Evolutionary conservation across 2,888 invertebrate genomes (phyloP), one percentile per base, ranked within the genome.

Genomic region (Ophraella communa): DNA sequence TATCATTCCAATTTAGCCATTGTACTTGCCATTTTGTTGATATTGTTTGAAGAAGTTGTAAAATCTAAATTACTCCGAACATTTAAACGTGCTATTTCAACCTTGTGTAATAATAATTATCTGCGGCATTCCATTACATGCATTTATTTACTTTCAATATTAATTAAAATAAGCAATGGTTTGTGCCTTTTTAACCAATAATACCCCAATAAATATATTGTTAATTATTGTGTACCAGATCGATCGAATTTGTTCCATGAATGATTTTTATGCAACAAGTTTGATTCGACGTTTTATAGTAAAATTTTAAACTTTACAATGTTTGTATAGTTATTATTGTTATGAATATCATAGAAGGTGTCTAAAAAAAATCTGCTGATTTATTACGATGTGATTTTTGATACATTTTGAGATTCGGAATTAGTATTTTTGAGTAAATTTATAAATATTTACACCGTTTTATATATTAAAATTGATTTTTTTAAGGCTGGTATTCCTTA

Each of bases 21-120:
- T 67, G 51, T 59, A 61, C 67, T 67, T 67, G 67, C 67, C 67
- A 67, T 64, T 60, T 42, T 47, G 58, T 39, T 64, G 33, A 42
- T 62, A 42, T 59, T 14, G 7, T 42, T 42, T 42, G 17, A 3
- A 42, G 17, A 42, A 18, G 1, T 33, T 11, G 8, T n/a, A 3
- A 42, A 42, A 42, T n/a, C 17, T 17, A 7, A 14, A 23, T 51
- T 39, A n/a, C n/a, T n/a, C n/a, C n/a, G n/a, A n/a, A n/a, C n/a
- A n/a, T n/a, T n/a, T n/a, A 51, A 27, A 35, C 10, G 24, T 39
- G 14, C 35, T 64, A 55, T 30, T 52, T 44, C n/a, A 55, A 53
- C 45, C 53, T 30, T 52, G 47, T 54, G 49, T 44, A 54, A n/a
- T n/a, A n/a, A n/a, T n/a, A n/a, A 30, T 58, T 62, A 53, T 23